phyloP scores from a whole-genome alignment of 2,888 invertebrate genomes.

The Chaetoderma sp. region DNA sequence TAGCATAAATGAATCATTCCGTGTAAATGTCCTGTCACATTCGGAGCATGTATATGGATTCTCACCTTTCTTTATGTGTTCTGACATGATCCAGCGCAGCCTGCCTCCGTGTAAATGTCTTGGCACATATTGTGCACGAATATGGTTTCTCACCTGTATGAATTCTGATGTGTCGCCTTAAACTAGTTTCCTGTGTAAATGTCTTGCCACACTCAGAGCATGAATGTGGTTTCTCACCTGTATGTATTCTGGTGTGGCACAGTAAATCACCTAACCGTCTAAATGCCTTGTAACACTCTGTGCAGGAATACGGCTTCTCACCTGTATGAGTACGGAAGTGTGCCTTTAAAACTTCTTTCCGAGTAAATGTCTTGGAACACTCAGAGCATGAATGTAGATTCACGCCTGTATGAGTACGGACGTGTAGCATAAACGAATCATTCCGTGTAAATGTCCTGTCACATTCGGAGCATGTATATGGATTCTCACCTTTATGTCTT shows the following conservation, averaged over 20 bases:
- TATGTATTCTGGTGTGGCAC: not conserved
- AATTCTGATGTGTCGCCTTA: conserved; percentile 37
- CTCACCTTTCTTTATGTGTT: conserved; percentile 10
- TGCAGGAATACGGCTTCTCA: conserved; percentile 32
- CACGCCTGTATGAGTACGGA: conserved; percentile 36
- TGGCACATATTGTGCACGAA: conserved; percentile 34
- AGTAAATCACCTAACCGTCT: not conserved
- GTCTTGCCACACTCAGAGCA: not conserved
- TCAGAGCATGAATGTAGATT: conserved; percentile 36
- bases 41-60: conserved; percentile 28
- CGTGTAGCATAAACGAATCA: conserved; percentile 38
- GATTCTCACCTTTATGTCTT: conserved; percentile 17
- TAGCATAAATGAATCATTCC: conserved; percentile 34
- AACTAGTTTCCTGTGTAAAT: conserved; percentile 33
- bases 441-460: conserved; percentile 34
- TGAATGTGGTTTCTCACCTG: not conserved
- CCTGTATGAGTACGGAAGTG: conserved; percentile 32
- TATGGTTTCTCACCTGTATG: conserved; percentile 36
- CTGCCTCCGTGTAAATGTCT: not conserved
- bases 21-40: conserved; percentile 35
- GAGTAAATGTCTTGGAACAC: conserved; percentile 39
- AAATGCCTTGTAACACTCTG: conserved; percentile 30
- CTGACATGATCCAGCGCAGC: conserved; percentile 1
- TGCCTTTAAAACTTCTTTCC: conserved; percentile 28
- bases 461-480: conserved; percentile 32